Conservation (phyloP, 2,888 invertebrate species). For the Lepidocyrtoides sp. region DNA sequence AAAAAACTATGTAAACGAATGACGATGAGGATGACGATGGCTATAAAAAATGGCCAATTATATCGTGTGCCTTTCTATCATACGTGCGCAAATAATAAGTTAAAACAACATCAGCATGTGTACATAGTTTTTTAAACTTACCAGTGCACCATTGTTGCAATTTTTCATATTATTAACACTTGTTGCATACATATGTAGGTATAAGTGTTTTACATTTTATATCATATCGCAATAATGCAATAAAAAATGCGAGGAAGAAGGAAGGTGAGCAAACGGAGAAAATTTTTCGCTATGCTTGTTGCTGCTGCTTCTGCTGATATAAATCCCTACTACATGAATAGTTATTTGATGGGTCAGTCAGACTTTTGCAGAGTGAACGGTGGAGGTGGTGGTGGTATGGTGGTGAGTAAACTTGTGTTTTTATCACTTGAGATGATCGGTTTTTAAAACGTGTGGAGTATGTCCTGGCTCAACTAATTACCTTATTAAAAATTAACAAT, state of each 20-base stretch:
- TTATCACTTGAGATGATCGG: slow-evolving; percentile 25
- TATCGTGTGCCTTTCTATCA: neutral
- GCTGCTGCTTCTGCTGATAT: too few species aligned
- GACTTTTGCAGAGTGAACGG: neutral
- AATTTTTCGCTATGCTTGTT: too few species aligned
- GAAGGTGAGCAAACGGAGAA: slow-evolving; percentile 20
- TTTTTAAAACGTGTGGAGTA: slow-evolving; percentile 47
- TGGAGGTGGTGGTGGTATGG: neutral
- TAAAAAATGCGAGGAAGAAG: neutral
- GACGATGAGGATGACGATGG: slow-evolving; percentile 2
- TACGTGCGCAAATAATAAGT: slow-evolving; percentile 15
- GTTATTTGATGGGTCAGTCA: neutral
- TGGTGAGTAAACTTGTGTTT: neutral
- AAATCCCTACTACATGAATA: neutral
- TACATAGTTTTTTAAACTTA: neutral
- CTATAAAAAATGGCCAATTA: slow-evolving; percentile 32
- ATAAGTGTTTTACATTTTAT: neutral
- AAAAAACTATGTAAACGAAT: neutral
- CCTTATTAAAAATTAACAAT: slow-evolving; percentile 67
- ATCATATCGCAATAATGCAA: neutral
- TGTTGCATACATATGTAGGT: neutral
- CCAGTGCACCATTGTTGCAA: slow-evolving; percentile 15
- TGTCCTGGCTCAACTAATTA: slow-evolving; percentile 47
- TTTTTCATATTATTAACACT: neutral
- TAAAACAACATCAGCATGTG: neutral